Conservation (phyloP, 2,888 invertebrate species). For the Agelastica alni region DNA sequence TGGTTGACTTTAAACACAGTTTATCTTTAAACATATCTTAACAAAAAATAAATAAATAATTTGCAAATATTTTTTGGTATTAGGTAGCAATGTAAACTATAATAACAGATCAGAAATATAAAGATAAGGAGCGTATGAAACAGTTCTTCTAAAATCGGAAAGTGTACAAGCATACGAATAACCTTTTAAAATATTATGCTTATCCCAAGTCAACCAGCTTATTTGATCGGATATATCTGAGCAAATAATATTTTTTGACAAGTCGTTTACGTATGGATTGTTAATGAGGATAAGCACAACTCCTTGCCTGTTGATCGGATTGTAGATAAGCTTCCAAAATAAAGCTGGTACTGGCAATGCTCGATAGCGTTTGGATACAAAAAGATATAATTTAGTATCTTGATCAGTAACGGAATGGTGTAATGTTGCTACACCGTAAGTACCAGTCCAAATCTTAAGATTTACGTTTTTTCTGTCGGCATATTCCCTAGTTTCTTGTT, state of each 20-base stretch:
- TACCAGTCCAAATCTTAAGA: too few species aligned
- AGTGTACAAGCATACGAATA: constrained; percentile 68
- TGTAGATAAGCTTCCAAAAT: constrained; percentile 66
- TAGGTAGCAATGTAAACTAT: too few species aligned
- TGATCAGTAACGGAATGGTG: too few species aligned
- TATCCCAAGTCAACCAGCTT: constrained; percentile 63
- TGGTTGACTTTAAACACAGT: too few species aligned
- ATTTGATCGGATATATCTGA: constrained; percentile 61
- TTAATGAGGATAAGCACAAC: constrained; percentile 67
- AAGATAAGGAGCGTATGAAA: constrained; percentile 61
- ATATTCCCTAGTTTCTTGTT: too few species aligned
- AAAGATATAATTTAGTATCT: constrained; percentile 46
- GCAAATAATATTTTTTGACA: constrained; percentile 43
- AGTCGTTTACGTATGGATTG: constrained; percentile 59
- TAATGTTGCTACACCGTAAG: too few species aligned
- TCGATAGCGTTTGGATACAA: constrained; percentile 39
- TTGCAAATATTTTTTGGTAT: too few species aligned
- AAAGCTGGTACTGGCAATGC: constrained; percentile 62
- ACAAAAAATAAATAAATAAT: too few species aligned
- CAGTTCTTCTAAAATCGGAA: constrained; percentile 60
- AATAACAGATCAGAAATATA: constrained; percentile 54
- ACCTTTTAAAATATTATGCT: constrained; percentile 58
- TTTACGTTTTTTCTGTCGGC: too few species aligned
- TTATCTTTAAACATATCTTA: too few species aligned
- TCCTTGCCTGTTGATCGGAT: constrained; percentile 58